Percentiles rank a stretch among this genome's conserved stretches.
phyloP scores from a whole-genome alignment of 1,140 invertebrate species.

The Bradysia coprophila region DNA sequence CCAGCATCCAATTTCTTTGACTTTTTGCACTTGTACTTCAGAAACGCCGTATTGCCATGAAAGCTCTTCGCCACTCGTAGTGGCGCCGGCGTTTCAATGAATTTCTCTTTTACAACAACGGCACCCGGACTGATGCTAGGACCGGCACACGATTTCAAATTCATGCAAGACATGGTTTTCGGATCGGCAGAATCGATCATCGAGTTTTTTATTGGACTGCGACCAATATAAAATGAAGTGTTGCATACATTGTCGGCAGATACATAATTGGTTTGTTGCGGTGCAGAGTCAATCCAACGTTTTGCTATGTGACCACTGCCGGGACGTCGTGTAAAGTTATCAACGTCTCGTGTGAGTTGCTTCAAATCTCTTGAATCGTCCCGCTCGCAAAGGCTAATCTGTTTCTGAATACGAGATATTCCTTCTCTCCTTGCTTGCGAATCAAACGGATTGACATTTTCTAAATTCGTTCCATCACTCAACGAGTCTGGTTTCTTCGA shows the following conservation, averaged over 20 bases:
- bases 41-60: constrained; percentile 18
- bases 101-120: constrained; percentile 25
- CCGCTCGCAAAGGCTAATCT: constrained; percentile 19
- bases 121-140: constrained; percentile 14
- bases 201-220: too few relatives aligned
- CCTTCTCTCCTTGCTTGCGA: too few relatives aligned
- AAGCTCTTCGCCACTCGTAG: constrained; percentile 27
- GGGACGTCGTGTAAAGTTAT: constrained; percentile 10
- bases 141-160: constrained; percentile 12
- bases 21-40: background rate
- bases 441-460: too few relatives aligned
- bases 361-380: constrained; percentile 3
- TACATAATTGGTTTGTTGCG: constrained; percentile 18
- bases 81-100: constrained; percentile 26
- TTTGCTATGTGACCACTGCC: constrained; percentile 14
- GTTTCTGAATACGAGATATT: constrained; percentile 16
- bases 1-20: background rate
- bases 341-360: constrained; percentile 9
- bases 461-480: too few relatives aligned
- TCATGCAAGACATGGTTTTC: constrained; percentile 19
- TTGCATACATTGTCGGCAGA: constrained; percentile 20
- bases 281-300: constrained; percentile 13
- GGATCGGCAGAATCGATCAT: constrained; percentile 11
- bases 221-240: too few relatives aligned
- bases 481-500: too few relatives aligned